Percentiles rank a stretch among this genome's conserved stretches.
Conservation (phyloP, 1,140 invertebrate species). For the Cotesia glomerata region DNA sequence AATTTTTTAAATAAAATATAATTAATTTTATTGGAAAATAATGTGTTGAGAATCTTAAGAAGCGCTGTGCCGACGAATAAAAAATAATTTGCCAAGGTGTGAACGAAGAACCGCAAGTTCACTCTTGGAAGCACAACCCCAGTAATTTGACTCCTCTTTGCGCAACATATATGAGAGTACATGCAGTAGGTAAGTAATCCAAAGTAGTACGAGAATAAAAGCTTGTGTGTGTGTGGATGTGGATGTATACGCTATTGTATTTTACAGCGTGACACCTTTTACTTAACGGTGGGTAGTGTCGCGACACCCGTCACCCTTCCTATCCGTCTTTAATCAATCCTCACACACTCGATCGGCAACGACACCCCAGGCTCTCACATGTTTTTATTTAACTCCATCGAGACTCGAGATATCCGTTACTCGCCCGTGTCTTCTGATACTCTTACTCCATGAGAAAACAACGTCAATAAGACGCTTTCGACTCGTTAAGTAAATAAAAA, state of each 20-base stretch:
- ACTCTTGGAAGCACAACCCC: neutral
- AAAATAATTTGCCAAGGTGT: slow-evolving; percentile 2
- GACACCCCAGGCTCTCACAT: neutral
- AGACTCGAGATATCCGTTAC: neutral
- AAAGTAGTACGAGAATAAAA: neutral
- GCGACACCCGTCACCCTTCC: neutral
- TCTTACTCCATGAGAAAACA: neutral
- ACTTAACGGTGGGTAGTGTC: neutral
- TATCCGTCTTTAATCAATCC: slow-evolving; percentile 1
- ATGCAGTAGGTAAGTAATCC: neutral
- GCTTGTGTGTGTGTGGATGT: neutral
- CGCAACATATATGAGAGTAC: neutral
- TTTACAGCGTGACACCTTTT: slow-evolving; percentile 2
- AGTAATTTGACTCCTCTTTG: neutral
- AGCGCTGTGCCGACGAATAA: neutral
- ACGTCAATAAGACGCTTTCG: neutral
- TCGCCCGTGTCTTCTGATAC: neutral
- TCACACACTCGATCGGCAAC: slow-evolving; percentile 1
- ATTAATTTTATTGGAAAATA: no score
- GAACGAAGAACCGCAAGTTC: slow-evolving; percentile 9
- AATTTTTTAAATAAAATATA: no score
- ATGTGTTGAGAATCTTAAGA: neutral
- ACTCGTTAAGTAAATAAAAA: neutral
- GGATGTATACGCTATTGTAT: neutral
- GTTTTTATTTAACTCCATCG: neutral